Evolutionary conservation across 2,888 invertebrate genomes (phyloP).

Genomic region (Sturmia bella): DNA sequence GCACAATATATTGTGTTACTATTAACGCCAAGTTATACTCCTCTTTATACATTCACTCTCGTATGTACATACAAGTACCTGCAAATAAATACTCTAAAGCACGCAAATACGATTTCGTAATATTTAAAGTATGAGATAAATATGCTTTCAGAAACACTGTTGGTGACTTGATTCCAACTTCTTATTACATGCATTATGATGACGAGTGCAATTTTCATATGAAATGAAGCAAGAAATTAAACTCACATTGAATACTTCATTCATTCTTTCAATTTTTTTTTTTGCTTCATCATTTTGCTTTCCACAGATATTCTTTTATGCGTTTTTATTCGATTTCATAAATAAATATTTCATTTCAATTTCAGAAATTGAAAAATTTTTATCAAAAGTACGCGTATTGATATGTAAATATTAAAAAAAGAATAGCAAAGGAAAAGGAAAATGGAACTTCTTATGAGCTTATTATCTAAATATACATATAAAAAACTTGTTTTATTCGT

Average conservation of each 20-base stretch:
- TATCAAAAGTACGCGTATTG: slow-evolving; percentile 31
- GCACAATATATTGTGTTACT: no score
- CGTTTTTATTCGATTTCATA: slow-evolving; percentile 50
- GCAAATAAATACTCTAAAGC: no score
- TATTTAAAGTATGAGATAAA: slow-evolving; percentile 19
- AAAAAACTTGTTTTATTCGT: slow-evolving; percentile 9
- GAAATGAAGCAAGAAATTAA: slow-evolving; percentile 72
- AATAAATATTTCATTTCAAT: slow-evolving; percentile 64
- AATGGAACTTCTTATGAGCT: slow-evolving; percentile 22
- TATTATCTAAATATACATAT: slow-evolving; percentile 14
- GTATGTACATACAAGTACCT: no score
- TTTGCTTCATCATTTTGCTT: not conserved
- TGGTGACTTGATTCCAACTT: slow-evolving; percentile 31
- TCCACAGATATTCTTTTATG: slow-evolving; percentile 17
- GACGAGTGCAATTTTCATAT: slow-evolving; percentile 71
- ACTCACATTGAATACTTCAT: slow-evolving; percentile 62
- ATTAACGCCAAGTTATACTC: no score
- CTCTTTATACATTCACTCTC: no score
- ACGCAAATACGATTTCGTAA: slow-evolving; percentile 23
- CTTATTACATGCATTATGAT: slow-evolving; percentile 51
- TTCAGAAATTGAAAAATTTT: slow-evolving; percentile 47
- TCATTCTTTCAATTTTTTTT: not conserved
- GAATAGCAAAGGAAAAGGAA: not conserved
- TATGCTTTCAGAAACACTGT: slow-evolving; percentile 48
- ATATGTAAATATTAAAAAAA: slow-evolving; percentile 52